phyloP scores from a whole-genome alignment of 2,888 invertebrate species.

The Stenodema calcarata region DNA sequence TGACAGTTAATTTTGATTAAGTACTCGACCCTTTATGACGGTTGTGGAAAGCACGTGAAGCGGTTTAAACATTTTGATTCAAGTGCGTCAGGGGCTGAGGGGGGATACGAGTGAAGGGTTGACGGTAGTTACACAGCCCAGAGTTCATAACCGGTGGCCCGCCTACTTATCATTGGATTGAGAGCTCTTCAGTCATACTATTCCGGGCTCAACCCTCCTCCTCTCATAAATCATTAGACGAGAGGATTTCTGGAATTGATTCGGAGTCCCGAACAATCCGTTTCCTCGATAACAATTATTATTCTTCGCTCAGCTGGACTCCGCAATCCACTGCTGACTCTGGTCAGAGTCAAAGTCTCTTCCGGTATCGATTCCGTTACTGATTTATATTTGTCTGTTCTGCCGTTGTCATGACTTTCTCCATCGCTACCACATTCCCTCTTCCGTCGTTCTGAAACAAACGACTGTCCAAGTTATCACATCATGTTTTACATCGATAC shows the following conservation, averaged over 20 bases:
- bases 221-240: conserved; percentile 5
- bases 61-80: conserved; percentile 27
- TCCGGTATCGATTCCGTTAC: no score
- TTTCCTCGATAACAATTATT: neutral
- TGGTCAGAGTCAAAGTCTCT: no score
- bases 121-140: neutral
- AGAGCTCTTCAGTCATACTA: conserved; percentile 26
- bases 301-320: no score
- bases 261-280: neutral
- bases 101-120: neutral
- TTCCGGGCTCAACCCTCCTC: neutral
- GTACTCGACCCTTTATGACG: neutral
- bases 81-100: neutral
- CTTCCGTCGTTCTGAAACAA: no score
- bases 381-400: no score
- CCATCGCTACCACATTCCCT: no score
- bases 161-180: conserved; percentile 40
- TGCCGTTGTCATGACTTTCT: no score
- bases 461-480: no score
- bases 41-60: conserved; percentile 3
- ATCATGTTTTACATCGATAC: no score
- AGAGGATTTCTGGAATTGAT: conserved; percentile 31
- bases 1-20: conserved; percentile 38
- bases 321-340: no score
- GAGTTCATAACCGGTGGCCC: conserved; percentile 19